A percentile compares a stretch with the other conserved stretches of the same genome.
These are phyloP conservation scores for Acipenser oxyrinchus DNA, from an alignment of 2,797 vertebrate species.

Conservation along the genomic window DNA sequence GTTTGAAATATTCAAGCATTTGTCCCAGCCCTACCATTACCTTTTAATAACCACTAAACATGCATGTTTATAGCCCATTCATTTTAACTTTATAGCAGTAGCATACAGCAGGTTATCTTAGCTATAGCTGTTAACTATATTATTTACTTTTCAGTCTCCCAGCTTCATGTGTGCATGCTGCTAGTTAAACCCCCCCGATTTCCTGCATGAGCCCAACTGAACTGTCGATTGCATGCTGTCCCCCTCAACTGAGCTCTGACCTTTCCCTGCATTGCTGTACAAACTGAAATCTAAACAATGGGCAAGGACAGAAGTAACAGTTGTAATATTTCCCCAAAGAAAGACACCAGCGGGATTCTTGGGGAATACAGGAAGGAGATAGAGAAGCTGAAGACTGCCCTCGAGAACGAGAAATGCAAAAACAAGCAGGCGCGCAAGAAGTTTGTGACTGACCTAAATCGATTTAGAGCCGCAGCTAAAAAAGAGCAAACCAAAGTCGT, in stretches of 20 bases:
- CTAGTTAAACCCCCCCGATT: constrained; percentile 33
- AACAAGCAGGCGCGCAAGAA: constrained; percentile 34
- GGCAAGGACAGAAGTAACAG: constrained; percentile 48
- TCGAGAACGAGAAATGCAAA: constrained; percentile 51
- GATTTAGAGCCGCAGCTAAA: constrained; percentile 53
- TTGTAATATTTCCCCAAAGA: constrained; percentile 50
- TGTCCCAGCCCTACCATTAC: too few species aligned
- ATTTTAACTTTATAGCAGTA: too few species aligned
- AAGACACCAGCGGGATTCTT: constrained; percentile 31
- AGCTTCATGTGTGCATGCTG: constrained; percentile 49
- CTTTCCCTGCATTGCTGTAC: constrained; percentile 39
- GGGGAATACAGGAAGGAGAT: constrained; percentile 46
- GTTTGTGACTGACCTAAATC: constrained; percentile 42
- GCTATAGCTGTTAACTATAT: constrained; percentile 21
- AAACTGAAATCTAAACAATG: constrained; percentile 33
- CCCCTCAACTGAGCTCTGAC: constrained; percentile 21
- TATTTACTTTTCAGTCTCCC: constrained; percentile 39
- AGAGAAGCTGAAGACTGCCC: constrained; percentile 44
- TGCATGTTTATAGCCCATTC: too few species aligned
- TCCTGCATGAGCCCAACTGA: constrained; percentile 19
- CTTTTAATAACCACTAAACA: too few species aligned
- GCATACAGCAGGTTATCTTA: background rate
- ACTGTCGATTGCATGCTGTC: constrained; percentile 27
- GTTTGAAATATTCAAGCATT: too few species aligned
- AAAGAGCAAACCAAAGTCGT: constrained; percentile 47